These are phyloP conservation scores for Oophaga pumilio DNA, from an alignment of 2,113 vertebrate genomes.

Conservation along the genomic window DNA sequence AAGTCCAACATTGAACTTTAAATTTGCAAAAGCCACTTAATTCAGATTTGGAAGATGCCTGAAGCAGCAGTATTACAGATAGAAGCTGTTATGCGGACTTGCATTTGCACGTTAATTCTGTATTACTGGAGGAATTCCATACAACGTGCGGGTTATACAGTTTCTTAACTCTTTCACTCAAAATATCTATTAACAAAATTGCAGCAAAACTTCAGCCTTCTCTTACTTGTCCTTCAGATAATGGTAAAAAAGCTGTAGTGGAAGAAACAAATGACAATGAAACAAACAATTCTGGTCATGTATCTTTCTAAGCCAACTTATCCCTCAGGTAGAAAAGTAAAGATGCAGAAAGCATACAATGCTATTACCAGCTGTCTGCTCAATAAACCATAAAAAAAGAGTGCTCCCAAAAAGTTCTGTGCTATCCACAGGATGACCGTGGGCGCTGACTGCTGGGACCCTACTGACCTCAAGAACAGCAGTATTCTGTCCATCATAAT, in stretches of 20 bases:
- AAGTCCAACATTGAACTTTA: conserved; percentile 9
- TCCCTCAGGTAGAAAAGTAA: neutral
- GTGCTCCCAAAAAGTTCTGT: too few species aligned
- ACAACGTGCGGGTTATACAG: neutral
- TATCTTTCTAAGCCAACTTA: neutral
- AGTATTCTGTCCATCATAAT: too few species aligned
- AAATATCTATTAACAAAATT: neutral
- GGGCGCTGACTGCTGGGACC: too few species aligned
- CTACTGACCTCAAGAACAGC: too few species aligned
- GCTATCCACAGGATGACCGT: too few species aligned
- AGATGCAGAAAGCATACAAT: too few species aligned
- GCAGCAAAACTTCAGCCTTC: neutral
- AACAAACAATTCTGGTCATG: neutral
- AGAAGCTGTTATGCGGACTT: neutral
- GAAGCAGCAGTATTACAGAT: neutral
- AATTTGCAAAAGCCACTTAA: neutral
- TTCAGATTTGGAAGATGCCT: neutral
- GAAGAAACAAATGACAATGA: neutral
- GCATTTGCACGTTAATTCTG: neutral
- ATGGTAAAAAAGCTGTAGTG: neutral
- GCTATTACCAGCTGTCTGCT: too few species aligned
- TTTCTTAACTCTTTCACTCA: neutral
- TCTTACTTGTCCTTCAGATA: neutral
- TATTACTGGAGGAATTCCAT: neutral
- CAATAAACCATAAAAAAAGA: too few species aligned